Conservation (phyloP, 2,113 vertebrate genomes). For the Chiloscyllium plagiosum region DNA sequence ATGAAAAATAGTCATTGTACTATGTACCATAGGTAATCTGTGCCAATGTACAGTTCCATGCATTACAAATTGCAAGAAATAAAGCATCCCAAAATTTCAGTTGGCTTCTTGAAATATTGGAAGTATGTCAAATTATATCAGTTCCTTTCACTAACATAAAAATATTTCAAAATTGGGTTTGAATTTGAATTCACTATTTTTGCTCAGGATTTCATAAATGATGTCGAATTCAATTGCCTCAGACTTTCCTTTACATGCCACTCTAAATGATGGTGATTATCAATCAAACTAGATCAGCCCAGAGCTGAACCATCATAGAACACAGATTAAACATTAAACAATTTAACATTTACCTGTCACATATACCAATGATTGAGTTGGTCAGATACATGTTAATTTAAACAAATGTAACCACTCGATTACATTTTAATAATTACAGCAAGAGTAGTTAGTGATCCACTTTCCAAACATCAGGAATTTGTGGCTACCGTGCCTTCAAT, state of each 20-base stretch:
- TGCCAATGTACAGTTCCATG: not conserved
- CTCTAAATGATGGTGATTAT: not conserved
- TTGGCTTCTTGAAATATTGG: not conserved
- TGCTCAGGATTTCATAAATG: not conserved
- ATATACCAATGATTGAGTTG: not conserved
- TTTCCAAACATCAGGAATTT: not conserved
- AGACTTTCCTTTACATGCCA: not conserved
- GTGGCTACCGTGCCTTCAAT: not conserved
- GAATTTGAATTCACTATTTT: not conserved
- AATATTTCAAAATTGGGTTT: not conserved
- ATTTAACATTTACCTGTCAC: not conserved
- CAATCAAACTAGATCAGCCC: not conserved
- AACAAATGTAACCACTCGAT: not conserved
- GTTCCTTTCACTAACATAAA: not conserved
- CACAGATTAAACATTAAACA: not conserved
- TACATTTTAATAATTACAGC: not conserved
- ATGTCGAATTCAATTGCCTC: not conserved
- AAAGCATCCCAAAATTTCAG: not conserved
- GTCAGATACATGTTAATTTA: not conserved
- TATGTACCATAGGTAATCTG: not conserved
- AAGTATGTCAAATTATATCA: not conserved
- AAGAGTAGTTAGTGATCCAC: not conserved
- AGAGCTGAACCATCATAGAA: not conserved
- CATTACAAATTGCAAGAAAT: not conserved
- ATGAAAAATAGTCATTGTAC: not conserved